Base-by-base conservation (phyloP, 1,140 invertebrate genomes). In the Pogonomyrmex californicus region DNA sequence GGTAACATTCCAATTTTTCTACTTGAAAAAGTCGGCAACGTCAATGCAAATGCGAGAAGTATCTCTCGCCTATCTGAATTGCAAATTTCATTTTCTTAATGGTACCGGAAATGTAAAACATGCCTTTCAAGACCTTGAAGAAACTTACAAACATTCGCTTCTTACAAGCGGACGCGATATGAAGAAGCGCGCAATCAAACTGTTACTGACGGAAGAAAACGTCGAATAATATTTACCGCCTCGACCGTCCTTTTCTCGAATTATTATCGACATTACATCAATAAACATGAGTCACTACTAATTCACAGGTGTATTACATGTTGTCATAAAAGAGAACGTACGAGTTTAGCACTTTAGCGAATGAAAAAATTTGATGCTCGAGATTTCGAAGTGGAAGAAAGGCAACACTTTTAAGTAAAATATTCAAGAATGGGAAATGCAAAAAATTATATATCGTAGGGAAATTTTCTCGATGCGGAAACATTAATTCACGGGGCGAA, bases 11-110 rank as follows among this genome's bases (percentile, higher is more conserved):
- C 68, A 62, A 81, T 75, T 86, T 86, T 71, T 36, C 41, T 56
- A 44, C 66, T 85, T 85, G 87, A 78, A 88, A 89, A 89, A 89
- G 87, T 86, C 68, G 83, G 87, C 47, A 70, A 86, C 60, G 83
- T 86, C 83, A 86, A 89, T 89, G 75, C 66, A 60, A 23, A 38
- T 41, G 56, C 60, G 68, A 54, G 60, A 86, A 75, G 51, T 56
- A 56, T 81, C 83, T 23, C 23, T 75, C 54, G 60, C 68, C 14
- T 75, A 88, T 89, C 87, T 86, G 87, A 88, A 89, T 89, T 89
- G 88, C 82, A 89, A 89, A 89, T 89, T 88, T 89, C 87, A 89
- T 89, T 86, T 89, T 88, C 88, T 89, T 89, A 89, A 88, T 88
- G 83, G 83, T 51, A 33, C 36, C 60, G 68, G 38, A 83, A 23